A percentile compares a stretch with the other conserved stretches of the same genome.
phyloP scores from a whole-genome alignment of 2,113 vertebrate species.

The Ursus arctos region DNA sequence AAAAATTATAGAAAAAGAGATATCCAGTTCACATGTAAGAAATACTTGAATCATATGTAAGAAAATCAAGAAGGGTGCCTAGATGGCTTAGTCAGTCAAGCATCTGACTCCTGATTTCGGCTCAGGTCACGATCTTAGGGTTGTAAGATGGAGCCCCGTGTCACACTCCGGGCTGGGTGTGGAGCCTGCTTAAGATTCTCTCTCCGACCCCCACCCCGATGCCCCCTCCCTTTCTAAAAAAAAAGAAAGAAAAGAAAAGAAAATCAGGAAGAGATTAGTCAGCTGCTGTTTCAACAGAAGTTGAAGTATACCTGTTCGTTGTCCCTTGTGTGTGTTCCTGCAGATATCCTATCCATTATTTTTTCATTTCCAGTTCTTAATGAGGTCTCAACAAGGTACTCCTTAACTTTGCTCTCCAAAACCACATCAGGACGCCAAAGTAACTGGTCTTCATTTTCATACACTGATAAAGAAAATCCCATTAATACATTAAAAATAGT shows the following conservation, averaged over 20 bases:
- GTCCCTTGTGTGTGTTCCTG: slow-evolving; percentile 92
- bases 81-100: neutral
- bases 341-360: slow-evolving; percentile 86
- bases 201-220: neutral
- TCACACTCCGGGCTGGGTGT: neutral
- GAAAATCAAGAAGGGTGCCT: neutral
- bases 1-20: slow-evolving; percentile 25
- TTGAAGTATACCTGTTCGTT: slow-evolving; percentile 92
- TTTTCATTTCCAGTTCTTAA: slow-evolving; percentile 92
- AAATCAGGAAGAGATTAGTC: neutral
- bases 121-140: neutral
- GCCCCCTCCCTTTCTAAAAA: neutral
- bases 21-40: neutral
- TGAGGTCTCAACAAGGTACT: slow-evolving; percentile 93
- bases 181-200: neutral
- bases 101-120: neutral
- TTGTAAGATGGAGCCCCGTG: neutral
- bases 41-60: neutral
- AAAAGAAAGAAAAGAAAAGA: neutral
- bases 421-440: slow-evolving; percentile 95
- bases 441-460: slow-evolving; percentile 96
- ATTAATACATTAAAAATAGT: slow-evolving; percentile 50
- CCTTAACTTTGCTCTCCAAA: slow-evolving; percentile 94
- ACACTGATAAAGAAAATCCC: slow-evolving; percentile 88
- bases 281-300: neutral